Conservation (phyloP, 2,888 invertebrate species). For the Anthrax anthrax region DNA sequence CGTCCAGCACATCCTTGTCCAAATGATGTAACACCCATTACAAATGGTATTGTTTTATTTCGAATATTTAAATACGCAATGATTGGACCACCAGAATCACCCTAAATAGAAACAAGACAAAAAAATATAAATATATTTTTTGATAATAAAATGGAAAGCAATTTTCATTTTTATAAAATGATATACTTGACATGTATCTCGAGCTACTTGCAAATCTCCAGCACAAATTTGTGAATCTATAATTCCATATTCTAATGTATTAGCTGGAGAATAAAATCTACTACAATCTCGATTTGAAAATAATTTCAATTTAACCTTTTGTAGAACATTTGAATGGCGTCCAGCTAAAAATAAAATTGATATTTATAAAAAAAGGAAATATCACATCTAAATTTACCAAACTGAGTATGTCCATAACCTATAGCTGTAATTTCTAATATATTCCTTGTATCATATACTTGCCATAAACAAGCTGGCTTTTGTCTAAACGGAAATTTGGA, state of each 20-base stretch:
- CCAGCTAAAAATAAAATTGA: constrained; percentile 3
- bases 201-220: constrained; percentile 16
- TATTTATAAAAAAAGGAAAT: not conserved
- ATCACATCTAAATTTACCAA: constrained; percentile 4
- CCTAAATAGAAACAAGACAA: too few species aligned
- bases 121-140: too few species aligned
- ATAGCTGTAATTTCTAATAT: constrained; percentile 2
- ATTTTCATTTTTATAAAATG: too few species aligned
- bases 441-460: not conserved
- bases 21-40: constrained; percentile 29
- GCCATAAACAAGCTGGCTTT: constrained; percentile 5
- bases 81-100: constrained; percentile 4
- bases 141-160: too few species aligned
- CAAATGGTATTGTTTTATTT: not conserved
- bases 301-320: constrained; percentile 6
- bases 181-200: constrained; percentile 7
- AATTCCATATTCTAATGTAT: not conserved
- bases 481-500: not conserved
- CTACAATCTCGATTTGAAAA: constrained; percentile 5
- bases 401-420: constrained; percentile 7
- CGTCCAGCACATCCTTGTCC: constrained; percentile 30
- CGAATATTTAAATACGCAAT: not conserved
- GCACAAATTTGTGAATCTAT: not conserved
- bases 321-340: constrained; percentile 1
- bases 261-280: constrained; percentile 4